These are phyloP conservation scores for Gymnogyps californianus DNA, from an alignment of 2,113 vertebrate genomes.

Conservation along the genomic window DNA sequence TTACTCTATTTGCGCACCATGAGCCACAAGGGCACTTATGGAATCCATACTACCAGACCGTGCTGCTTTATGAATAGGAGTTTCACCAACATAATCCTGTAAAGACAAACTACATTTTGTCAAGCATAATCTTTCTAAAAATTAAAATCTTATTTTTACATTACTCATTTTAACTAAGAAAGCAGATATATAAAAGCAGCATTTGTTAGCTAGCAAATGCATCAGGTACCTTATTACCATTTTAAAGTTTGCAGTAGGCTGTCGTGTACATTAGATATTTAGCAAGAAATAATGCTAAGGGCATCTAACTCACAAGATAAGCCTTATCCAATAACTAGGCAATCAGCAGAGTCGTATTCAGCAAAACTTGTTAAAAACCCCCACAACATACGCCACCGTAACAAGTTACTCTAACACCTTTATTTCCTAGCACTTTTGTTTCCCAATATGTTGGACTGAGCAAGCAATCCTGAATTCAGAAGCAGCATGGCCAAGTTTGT, in stretches of 20 bases:
- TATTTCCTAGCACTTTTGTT: not conserved
- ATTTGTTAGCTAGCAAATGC: not conserved
- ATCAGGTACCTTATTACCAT: not conserved
- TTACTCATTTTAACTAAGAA: not conserved
- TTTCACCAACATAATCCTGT: slow-evolving; percentile 94
- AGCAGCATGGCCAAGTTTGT: not conserved
- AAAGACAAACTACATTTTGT: slow-evolving; percentile 66
- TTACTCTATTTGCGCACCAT: slow-evolving; percentile 91
- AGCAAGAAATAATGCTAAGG: not conserved
- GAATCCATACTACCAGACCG: slow-evolving; percentile 94
- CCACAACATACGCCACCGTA: fast-evolving
- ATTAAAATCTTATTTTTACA: not conserved
- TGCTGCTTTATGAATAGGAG: slow-evolving; percentile 94
- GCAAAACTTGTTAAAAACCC: not conserved
- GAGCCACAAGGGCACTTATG: slow-evolving; percentile 87
- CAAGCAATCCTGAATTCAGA: not conserved
- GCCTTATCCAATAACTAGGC: not conserved
- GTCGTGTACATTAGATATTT: not conserved
- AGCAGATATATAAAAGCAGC: not conserved
- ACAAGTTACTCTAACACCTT: not conserved
- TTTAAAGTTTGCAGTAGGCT: not conserved
- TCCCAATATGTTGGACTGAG: not conserved
- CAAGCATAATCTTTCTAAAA: slow-evolving; percentile 14
- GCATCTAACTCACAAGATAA: not conserved
- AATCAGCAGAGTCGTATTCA: not conserved